These are phyloP conservation scores for Cranoglanis bouderius DNA, from an alignment of 2,113 vertebrate species.

Conservation along the genomic window DNA sequence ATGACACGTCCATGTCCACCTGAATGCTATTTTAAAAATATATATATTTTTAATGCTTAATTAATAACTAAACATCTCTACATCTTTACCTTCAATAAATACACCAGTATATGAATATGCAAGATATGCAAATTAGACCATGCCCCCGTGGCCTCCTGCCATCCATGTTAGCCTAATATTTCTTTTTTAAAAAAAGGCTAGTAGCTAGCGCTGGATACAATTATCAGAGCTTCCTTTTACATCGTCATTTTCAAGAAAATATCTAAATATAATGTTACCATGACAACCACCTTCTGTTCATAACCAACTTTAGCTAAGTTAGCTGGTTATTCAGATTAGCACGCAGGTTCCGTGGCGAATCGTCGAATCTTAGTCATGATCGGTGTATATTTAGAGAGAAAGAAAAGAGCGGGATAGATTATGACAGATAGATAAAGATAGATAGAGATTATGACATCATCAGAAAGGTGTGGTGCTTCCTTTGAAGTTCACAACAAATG, in stretches of 20 bases:
- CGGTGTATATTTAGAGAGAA: background rate
- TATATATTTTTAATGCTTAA: background rate
- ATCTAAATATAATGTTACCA: background rate
- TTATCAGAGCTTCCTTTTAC: background rate
- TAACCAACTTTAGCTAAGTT: background rate
- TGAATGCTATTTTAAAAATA: background rate
- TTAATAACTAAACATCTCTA: background rate
- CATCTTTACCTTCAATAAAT: background rate
- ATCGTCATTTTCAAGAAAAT: background rate
- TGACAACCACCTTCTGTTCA: background rate
- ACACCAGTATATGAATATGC: background rate
- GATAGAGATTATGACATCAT: background rate
- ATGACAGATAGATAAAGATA: background rate
- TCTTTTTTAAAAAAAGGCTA: background rate
- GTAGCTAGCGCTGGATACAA: background rate
- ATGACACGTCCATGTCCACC: background rate
- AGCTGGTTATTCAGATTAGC: background rate
- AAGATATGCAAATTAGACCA: background rate
- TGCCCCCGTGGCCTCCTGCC: background rate
- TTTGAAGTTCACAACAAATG: background rate
- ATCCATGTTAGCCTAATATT: background rate
- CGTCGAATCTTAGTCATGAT: background rate
- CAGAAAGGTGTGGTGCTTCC: background rate
- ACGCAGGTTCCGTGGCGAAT: background rate
- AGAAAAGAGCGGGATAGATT: too few relatives aligned